Evolutionary conservation across 2,797 vertebrate genomes (phyloP), one percentile per base, ranked within the genome.

Genomic region (Anabas testudineus): DNA sequence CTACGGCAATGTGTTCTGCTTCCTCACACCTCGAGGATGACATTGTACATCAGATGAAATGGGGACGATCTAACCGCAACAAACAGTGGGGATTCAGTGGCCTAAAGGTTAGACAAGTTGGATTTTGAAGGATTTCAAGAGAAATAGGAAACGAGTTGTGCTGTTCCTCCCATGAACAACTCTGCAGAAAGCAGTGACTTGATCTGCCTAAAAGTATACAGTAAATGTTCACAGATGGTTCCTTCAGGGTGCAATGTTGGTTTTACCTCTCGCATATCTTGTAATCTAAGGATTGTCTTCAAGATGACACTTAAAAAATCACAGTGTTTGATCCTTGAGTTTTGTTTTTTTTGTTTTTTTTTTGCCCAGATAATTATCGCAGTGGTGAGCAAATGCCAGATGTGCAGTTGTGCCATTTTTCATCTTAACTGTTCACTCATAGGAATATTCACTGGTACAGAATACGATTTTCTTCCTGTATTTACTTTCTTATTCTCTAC

Each of bases 21-120:
- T 74, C 62, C 46, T 54, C 22, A 36, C 75, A 56, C 74, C 49
- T 56, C 41, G 0, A 71, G 66, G 71, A 76, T 10, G 57, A 74
- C 41, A 76, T 26, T 57, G 39, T 47, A 16, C 51, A 73, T 61
- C 22, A 75, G 62, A 70, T 32, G 3, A 51, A 69, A 67, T 7
- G 16, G 37, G 34, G 18, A 49, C 32, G 37, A 67, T 60, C 12
- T 16, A 41, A 51, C 22, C 24, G 24, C 3, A 16, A 62, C 47
- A 0, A 16, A 62, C 47, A 0, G 34, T 24, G 18, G 47, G 63
- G 43, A 55, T 14, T 42, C 49, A 10, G 21, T 4, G 32, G 59
- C 51, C 71, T 49, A 28, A 81, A 76, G 49, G 70, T 76, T 55
- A 36, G 52, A 59, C 34, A 22, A 60, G 39, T 16, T 46, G 22